Conservation (phyloP, 2,113 vertebrate genomes). For the Erythrolamprus reginae region DNA sequence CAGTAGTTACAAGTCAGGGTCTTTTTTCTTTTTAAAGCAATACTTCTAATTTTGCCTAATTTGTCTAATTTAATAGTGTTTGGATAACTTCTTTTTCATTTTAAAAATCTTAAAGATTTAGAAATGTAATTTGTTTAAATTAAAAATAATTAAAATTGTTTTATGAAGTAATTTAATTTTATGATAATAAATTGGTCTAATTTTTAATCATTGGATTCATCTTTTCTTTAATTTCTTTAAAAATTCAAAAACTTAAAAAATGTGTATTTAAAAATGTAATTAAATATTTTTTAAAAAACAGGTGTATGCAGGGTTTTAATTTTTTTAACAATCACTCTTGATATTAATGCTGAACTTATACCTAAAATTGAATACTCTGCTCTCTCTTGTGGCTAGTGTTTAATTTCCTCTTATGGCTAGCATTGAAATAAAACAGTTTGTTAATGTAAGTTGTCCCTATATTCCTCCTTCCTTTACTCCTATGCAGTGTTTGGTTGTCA, state of each 20-base stretch:
- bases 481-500: neutral
- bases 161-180: neutral
- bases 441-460: neutral
- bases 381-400: neutral
- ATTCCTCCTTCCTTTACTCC: neutral
- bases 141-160: neutral
- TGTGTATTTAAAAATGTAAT: neutral
- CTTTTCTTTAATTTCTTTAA: neutral
- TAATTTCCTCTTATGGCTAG: neutral
- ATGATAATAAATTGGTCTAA: neutral
- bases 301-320: neutral
- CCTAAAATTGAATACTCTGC: neutral
- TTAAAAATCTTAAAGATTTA: neutral
- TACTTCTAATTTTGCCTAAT: neutral
- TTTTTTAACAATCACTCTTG: neutral
- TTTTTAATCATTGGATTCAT: neutral
- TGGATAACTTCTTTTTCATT: neutral
- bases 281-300: neutral
- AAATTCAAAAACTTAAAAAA: neutral
- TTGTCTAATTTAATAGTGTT: neutral
- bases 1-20: neutral
- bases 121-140: neutral
- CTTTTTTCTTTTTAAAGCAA: neutral
- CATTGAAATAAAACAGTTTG: neutral
- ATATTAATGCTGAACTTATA: neutral